Evolutionary conservation across 2,113 vertebrate species (phyloP).

Genomic region (Callaeas wilsoni): DNA sequence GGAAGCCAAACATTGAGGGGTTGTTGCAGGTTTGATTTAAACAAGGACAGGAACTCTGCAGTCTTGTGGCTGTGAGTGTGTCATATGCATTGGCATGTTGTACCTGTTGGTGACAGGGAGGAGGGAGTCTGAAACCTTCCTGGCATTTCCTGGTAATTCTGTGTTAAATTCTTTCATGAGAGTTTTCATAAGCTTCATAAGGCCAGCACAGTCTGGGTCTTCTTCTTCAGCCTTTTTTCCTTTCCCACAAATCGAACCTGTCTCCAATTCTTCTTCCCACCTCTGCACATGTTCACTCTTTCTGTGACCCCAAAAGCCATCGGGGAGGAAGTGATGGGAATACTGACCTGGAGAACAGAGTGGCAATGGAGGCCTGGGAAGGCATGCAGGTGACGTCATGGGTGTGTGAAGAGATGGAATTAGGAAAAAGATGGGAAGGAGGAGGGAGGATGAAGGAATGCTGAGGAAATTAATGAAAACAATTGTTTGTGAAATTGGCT

Average conservation of each 20-base stretch:
- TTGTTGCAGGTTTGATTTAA: background rate
- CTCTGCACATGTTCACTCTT: background rate
- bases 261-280: background rate
- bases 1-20: background rate
- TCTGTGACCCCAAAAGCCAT: background rate
- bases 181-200: background rate
- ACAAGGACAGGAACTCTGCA: background rate
- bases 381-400: rapidly evolving
- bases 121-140: background rate
- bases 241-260: background rate
- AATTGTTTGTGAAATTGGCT: background rate
- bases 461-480: background rate
- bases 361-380: background rate
- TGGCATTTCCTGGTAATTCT: background rate
- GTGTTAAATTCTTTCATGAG: background rate
- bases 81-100: background rate
- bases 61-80: background rate
- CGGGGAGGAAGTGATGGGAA: background rate
- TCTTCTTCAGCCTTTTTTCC: background rate
- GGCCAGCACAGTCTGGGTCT: background rate
- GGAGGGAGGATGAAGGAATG: background rate
- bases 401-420: background rate
- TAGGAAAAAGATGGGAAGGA: background rate
- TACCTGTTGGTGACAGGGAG: background rate
- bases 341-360: background rate